A percentile compares a stretch with the other conserved stretches of the same genome.
These are phyloP conservation scores for Nasonia oneida DNA, from an alignment of 2,888 invertebrate species.

Conservation along the genomic window DNA sequence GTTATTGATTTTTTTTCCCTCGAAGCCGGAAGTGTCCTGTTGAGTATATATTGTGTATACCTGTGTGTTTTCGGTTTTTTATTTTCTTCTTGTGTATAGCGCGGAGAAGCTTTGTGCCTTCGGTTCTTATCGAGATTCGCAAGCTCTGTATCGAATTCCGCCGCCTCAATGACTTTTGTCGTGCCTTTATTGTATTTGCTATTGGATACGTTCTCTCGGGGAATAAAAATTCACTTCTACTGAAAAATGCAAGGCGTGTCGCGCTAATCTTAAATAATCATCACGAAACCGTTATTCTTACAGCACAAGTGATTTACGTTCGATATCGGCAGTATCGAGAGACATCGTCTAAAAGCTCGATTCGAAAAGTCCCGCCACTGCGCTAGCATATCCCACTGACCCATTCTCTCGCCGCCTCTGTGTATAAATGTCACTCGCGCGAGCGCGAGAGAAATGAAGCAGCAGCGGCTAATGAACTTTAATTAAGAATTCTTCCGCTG, in stretches of 20 bases:
- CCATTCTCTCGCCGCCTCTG: neutral
- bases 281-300: neutral
- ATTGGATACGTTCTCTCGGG: neutral
- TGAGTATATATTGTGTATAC: neutral
- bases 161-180: neutral
- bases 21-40: neutral
- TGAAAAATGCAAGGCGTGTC: neutral
- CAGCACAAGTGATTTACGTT: neutral
- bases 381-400: neutral
- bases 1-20: neutral
- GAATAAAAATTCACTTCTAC: neutral
- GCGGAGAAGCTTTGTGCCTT: neutral
- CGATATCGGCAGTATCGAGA: neutral
- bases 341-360: neutral
- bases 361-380: neutral
- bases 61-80: neutral
- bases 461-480: slow-evolving; percentile 24
- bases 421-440: neutral
- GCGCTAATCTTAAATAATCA: neutral
- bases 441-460: neutral
- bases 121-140: neutral
- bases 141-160: neutral
- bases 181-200: neutral
- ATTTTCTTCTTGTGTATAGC: neutral
- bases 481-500: neutral